Conservation (phyloP, 2,113 vertebrate species). For the Hoplias malabaricus region DNA sequence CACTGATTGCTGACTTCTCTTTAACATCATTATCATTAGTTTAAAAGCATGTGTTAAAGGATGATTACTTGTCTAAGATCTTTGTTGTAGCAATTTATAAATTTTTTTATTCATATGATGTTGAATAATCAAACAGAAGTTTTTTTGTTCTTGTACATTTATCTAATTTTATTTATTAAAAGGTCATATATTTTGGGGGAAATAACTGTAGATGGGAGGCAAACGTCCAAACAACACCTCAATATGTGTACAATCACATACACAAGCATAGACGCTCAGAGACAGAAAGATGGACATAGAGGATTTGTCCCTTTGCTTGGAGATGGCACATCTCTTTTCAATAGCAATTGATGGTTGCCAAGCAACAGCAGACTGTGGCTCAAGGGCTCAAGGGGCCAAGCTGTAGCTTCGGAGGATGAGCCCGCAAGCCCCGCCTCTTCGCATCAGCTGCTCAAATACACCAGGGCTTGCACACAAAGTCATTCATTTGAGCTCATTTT, state of each 20-base stretch:
- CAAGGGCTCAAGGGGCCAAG: slow-evolving; percentile 25
- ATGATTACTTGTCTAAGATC: too few relatives aligned
- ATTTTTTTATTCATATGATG: too few relatives aligned
- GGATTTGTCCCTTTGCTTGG: slow-evolving; percentile 29
- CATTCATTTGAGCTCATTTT: slow-evolving; percentile 14
- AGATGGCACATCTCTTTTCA: slow-evolving; percentile 37
- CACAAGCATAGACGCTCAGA: slow-evolving; percentile 16
- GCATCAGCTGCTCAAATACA: slow-evolving; percentile 10
- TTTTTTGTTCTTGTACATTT: too few relatives aligned
- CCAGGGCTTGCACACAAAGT: background rate
- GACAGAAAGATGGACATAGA: slow-evolving; percentile 23
- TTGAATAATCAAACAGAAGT: too few relatives aligned
- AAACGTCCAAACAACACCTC: too few relatives aligned
- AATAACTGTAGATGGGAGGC: too few relatives aligned
- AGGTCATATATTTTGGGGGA: too few relatives aligned
- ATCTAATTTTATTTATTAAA: too few relatives aligned
- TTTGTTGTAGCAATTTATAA: too few relatives aligned
- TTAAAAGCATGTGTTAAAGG: too few relatives aligned
- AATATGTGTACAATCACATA: background rate
- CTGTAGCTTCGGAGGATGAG: slow-evolving; percentile 23
- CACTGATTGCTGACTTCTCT: too few relatives aligned
- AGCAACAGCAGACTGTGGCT: slow-evolving; percentile 65
- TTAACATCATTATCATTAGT: too few relatives aligned
- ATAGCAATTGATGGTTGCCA: slow-evolving; percentile 71
- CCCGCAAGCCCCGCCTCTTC: slow-evolving; percentile 45